These are phyloP conservation scores for Ameiurus melas DNA, from an alignment of 2,113 vertebrate species.

Conservation along the genomic window DNA sequence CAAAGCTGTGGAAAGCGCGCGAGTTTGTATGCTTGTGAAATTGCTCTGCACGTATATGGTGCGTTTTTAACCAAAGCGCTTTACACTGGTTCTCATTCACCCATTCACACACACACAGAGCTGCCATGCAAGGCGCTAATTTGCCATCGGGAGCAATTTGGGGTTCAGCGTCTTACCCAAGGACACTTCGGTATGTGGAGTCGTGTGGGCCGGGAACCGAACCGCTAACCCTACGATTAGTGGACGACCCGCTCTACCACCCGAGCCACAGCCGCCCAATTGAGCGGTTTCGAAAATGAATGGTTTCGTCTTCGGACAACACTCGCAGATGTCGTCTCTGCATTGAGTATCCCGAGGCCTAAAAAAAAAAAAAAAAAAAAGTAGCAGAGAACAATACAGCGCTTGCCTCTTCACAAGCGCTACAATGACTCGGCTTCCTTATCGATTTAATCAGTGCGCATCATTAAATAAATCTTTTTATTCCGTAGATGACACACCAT, in stretches of 20 bases:
- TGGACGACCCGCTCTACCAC: no score
- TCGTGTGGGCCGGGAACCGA: no score
- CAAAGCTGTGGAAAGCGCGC: background rate
- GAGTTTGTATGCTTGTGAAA: background rate
- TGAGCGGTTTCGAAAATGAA: background rate
- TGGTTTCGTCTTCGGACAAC: background rate
- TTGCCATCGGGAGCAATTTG: no score
- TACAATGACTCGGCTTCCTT: background rate
- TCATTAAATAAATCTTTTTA: background rate
- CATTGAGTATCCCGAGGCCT: background rate
- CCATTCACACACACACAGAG: no score
- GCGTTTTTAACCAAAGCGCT: no score
- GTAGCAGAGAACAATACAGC: background rate
- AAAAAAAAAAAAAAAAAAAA: background rate
- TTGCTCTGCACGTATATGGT: background rate
- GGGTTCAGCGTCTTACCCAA: no score
- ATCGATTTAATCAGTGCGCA: background rate
- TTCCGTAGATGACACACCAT: background rate
- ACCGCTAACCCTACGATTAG: no score
- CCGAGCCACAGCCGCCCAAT: no score
- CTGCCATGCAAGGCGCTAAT: no score
- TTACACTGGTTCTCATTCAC: no score
- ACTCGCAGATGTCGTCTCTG: background rate
- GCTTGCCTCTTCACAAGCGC: background rate
- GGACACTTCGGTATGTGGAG: no score